Percentiles rank a stretch among this genome's conserved stretches.
Evolutionary conservation across 2,113 vertebrate genomes (phyloP).

Genomic region (Aplodontia rufa): DNA sequence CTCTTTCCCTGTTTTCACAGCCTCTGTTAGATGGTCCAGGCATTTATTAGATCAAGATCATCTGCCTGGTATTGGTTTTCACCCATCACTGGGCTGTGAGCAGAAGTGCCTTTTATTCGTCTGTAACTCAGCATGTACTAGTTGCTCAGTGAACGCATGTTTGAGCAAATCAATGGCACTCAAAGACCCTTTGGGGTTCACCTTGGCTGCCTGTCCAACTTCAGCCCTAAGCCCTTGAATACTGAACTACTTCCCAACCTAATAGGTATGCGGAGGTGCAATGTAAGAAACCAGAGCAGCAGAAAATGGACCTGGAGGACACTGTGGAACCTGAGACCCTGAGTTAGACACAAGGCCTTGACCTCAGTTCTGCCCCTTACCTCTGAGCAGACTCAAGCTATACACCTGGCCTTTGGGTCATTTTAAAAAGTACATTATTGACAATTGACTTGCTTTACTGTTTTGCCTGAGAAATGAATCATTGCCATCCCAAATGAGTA

Average conservation of each 20-base stretch:
- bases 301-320: background rate
- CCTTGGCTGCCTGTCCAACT: background rate
- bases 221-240: background rate
- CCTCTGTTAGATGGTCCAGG: background rate
- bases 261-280: background rate
- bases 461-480: background rate
- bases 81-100: background rate
- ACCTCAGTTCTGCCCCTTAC: background rate
- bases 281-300: background rate
- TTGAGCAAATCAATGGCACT: background rate
- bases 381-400: background rate
- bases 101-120: background rate
- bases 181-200: background rate
- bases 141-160: background rate
- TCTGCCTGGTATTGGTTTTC: background rate
- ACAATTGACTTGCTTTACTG: background rate
- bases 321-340: background rate
- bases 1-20: background rate
- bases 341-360: background rate
- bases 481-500: slow-evolving; percentile 28
- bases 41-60: background rate
- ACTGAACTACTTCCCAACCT: background rate
- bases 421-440: background rate
- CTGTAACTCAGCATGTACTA: background rate
- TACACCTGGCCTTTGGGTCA: background rate